A percentile compares a stretch with the other conserved stretches of the same genome.
These are phyloP conservation scores for Tapirus terrestris DNA, from an alignment of 2,113 vertebrate genomes.

Conservation along the genomic window DNA sequence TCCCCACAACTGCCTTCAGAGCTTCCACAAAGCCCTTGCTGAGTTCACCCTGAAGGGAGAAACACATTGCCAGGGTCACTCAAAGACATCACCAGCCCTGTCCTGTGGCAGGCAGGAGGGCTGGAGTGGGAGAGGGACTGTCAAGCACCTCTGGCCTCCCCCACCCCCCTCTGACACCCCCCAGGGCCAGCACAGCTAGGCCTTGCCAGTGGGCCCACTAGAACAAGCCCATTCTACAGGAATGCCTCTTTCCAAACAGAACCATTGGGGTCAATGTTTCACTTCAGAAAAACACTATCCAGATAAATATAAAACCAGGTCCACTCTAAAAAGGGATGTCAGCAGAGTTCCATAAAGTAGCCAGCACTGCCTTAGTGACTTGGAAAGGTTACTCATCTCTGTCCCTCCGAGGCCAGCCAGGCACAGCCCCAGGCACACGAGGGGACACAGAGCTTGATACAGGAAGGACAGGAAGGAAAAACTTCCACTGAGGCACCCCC, in stretches of 20 bases:
- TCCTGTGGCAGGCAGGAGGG: background rate
- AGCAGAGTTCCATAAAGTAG: too few species aligned
- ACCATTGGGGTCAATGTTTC: background rate
- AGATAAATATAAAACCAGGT: background rate
- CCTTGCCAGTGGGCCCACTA: background rate
- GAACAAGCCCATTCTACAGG: background rate
- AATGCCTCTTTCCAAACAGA: background rate
- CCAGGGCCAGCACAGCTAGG: background rate
- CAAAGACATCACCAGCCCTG: background rate
- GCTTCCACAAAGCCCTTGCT: slow-evolving; percentile 83
- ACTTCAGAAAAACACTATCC: background rate
- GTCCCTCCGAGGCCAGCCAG: background rate
- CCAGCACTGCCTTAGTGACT: background rate
- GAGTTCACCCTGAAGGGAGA: slow-evolving; percentile 78
- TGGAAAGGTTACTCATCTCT: background rate
- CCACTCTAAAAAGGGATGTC: background rate
- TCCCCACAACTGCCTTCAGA: slow-evolving; percentile 88
- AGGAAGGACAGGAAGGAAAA: background rate
- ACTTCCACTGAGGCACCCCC: background rate
- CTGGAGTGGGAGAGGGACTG: background rate
- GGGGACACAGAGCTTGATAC: background rate
- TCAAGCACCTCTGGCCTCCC: background rate
- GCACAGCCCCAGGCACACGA: background rate
- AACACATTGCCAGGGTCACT: background rate
- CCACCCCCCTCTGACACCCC: background rate